Base-by-base conservation (phyloP, 2,888 invertebrate species). In the Bembecia ichneumoniformis region DNA sequence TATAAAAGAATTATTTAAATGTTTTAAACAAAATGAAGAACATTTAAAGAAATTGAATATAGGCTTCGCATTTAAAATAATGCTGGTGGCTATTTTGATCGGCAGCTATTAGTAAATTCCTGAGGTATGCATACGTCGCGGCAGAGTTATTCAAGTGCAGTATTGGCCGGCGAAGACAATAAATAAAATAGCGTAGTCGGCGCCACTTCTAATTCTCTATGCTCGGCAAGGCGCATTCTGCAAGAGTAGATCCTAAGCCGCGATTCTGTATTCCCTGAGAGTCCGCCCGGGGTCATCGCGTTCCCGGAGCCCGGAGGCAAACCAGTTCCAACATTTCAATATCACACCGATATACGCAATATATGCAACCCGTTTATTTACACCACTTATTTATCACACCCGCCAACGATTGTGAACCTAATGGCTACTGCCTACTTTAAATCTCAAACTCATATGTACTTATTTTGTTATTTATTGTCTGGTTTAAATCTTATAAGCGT, bases 311-410 rank as follows among this genome's bases (percentile, higher is more conserved):
- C 64, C 66, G 59, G 67, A 69, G 69, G 68, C 71, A 80, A 86
- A 84, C 84, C 81, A 74, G 84, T 86, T 84, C 68, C 70, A 67
- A 70, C 77, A 82, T 84, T 84, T 82, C 82, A 82, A 84, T 84
- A 83, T 82, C 74, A 82, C 82, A 82, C 80, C 71, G 68, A 70
- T 70, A 71, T 63, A 76, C 59, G 60, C 62, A 64, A 73, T 75
- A 70, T 70, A 76, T 65, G 66, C 74, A 73, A 72, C 68, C 67
- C 55, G 75, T 74, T 72, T 74, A 71, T 71, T 70, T 68, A 67
- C 68, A 58, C 57, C 59, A 53, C 53, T 58, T 63, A 65, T 64
- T 68, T 67, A 68, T 68, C 65, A 64, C 67, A 62, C 58, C 53
- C 35, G 10, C 49, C 44, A 43, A 46, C 51, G 57, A 57, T 54